Conservation (phyloP, 2,797 vertebrate genomes). For the Acipenser transmontanus region DNA sequence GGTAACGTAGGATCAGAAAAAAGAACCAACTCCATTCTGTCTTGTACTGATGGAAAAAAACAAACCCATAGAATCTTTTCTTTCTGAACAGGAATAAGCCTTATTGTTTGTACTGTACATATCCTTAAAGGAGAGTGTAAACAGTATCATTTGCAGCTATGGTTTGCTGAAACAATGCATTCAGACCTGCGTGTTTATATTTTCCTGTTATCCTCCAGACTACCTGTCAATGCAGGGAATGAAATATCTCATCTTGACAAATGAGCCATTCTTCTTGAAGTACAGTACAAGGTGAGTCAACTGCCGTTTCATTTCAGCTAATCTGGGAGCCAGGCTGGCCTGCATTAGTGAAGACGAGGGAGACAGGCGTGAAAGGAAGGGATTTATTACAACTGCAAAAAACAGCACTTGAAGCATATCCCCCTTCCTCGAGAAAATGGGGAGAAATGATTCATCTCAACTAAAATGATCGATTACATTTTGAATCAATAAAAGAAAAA, state of each 20-base stretch:
- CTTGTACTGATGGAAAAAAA: no score
- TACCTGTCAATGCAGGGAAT: not conserved
- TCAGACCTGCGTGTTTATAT: not conserved
- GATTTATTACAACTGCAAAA: not conserved
- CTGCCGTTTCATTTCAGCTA: not conserved
- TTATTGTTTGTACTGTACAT: not conserved
- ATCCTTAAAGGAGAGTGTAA: not conserved
- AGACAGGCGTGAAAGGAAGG: not conserved
- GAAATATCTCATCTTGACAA: not conserved
- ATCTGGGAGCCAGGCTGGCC: not conserved
- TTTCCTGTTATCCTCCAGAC: not conserved
- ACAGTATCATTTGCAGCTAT: not conserved
- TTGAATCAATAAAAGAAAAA: no score
- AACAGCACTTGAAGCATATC: no score
- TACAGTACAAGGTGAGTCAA: not conserved
- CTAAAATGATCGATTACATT: no score
- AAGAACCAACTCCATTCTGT: not conserved
- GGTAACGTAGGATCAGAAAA: not conserved
- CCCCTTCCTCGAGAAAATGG: no score
- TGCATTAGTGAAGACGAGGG: not conserved
- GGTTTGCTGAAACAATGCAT: not conserved
- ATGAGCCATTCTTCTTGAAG: not conserved
- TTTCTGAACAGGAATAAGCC: no score
- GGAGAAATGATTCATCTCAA: no score
- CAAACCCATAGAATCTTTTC: no score